Evolutionary conservation across 2,888 invertebrate genomes (phyloP).

Genomic region (Trilocha varians): DNA sequence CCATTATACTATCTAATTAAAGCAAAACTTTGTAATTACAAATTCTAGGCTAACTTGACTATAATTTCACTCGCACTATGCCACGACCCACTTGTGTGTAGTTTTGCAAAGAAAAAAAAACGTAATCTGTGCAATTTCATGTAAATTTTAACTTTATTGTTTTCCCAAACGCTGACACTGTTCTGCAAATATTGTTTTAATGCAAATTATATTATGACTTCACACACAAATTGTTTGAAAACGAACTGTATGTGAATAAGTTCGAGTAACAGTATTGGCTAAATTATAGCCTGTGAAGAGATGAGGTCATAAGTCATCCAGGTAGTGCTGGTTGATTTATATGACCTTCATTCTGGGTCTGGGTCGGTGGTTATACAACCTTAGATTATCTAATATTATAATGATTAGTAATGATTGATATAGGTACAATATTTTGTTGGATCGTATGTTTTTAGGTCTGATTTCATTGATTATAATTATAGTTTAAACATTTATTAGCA

Average conservation of each 20-base stretch:
- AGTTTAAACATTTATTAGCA: no score
- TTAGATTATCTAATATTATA: no score
- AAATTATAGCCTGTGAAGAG: neutral
- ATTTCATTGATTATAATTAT: no score
- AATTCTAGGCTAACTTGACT: no score
- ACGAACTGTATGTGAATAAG: neutral
- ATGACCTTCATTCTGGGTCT: neutral
- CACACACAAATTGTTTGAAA: constrained; percentile 5
- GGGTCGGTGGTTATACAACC: neutral
- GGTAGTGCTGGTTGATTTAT: neutral
- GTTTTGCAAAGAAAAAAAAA: no score
- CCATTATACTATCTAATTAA: no score
- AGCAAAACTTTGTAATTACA: no score
- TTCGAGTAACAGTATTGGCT: neutral
- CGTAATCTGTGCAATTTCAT: neutral
- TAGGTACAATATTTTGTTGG: no score
- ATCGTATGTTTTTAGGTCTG: no score
- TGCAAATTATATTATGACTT: neutral
- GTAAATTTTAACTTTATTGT: neutral
- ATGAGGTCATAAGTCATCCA: neutral
- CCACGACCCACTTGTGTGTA: neutral
- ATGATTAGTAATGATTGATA: no score
- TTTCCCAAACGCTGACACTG: neutral
- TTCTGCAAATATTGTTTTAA: neutral
- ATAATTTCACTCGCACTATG: no score